phyloP scores from a whole-genome alignment of 2,888 invertebrate genomes.

The Protophormia terraenovae region DNA sequence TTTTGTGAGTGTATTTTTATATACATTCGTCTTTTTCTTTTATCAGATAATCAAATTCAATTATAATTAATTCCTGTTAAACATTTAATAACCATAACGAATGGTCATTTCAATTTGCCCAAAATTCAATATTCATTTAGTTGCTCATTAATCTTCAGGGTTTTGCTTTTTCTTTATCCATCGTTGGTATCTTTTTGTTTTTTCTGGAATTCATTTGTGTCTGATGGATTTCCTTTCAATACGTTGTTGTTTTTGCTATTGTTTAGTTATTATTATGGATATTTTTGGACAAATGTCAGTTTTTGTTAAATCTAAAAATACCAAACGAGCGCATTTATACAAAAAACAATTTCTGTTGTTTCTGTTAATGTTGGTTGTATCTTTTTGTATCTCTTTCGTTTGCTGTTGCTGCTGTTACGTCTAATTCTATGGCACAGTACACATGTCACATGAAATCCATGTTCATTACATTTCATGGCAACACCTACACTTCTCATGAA shows the following conservation, averaged over 20 bases:
- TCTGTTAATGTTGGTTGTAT: background rate
- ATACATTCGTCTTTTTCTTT: background rate
- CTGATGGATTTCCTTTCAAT: background rate
- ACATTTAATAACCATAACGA: conserved; percentile 60
- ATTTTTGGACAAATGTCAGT: conserved; percentile 49
- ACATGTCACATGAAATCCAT: conserved; percentile 52
- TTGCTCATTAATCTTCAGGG: conserved; percentile 50
- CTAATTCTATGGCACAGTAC: conserved; percentile 27
- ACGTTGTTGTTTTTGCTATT: background rate
- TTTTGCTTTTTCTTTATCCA: background rate
- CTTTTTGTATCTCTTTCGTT: background rate
- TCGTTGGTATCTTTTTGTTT: background rate
- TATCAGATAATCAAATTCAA: conserved; percentile 35
- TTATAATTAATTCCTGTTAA: conserved; percentile 52
- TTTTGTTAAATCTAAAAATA: conserved; percentile 3
- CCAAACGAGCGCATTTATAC: background rate
- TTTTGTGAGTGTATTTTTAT: background rate
- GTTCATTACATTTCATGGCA: conserved; percentile 46
- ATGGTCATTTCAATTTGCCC: conserved; percentile 27
- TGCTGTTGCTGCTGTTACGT: background rate
- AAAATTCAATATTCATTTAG: conserved; percentile 40
- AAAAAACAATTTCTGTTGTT: conserved; percentile 3
- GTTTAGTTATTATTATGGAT: background rate
- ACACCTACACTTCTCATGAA: conserved; percentile 39
- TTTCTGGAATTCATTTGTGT: background rate